Evolutionary conservation across 2,888 invertebrate genomes (phyloP).

Genomic region (Lysandra bellargus): DNA sequence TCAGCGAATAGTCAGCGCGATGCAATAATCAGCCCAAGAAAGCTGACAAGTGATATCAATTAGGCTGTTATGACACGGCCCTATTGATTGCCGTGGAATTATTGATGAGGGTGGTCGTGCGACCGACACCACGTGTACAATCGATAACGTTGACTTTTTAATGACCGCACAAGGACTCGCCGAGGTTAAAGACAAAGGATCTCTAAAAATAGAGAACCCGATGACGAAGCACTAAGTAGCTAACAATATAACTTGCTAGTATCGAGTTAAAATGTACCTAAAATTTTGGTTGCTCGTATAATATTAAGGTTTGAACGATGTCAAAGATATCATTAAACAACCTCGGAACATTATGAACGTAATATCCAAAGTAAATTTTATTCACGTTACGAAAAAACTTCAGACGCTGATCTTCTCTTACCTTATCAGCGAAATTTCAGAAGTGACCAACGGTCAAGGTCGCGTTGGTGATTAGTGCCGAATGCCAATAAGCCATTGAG

Average conservation of each 20-base stretch:
- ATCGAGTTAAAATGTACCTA: neutral
- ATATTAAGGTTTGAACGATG: no score
- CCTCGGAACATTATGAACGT: no score
- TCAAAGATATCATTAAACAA: no score
- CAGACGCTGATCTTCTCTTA: no score
- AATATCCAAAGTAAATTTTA: no score
- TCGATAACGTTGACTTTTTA: neutral
- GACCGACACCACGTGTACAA: neutral
- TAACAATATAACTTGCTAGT: neutral
- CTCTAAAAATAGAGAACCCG: neutral
- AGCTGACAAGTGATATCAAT: neutral
- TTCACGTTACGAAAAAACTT: no score
- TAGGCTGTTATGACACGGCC: neutral
- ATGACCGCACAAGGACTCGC: neutral
- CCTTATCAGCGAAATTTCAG: no score
- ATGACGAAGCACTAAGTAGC: neutral
- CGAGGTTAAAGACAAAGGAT: constrained; percentile 7
- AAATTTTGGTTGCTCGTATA: no score
- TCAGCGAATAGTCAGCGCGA: no score
- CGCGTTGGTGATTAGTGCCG: no score
- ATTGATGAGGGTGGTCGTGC: constrained; percentile 1
- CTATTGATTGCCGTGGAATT: neutral
- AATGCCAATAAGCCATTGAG: no score
- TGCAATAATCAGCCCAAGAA: neutral
- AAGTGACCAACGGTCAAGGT: no score